Evolutionary conservation across 2,113 vertebrate species (phyloP), one percentile per base, ranked within the genome.

Genomic region (Atlantisia rogersi): DNA sequence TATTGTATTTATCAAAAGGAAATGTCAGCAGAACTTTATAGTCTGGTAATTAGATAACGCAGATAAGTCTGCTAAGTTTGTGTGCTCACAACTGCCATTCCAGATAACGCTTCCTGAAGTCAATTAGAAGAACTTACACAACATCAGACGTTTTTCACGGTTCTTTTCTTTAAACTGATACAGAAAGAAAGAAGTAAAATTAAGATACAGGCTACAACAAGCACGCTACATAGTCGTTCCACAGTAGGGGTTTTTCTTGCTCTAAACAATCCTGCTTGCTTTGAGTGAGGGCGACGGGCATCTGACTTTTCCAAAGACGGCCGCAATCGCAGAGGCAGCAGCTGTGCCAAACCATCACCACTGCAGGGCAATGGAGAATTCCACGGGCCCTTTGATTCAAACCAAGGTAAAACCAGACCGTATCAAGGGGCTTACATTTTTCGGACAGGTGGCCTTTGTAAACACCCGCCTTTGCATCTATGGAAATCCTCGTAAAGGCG

Each of bases 21-120:
- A 97, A 96, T 96, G 97, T 97, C 97, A 97, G 95, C 96, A 97
- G 91, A 97, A 97, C 93, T 97, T 97, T 94, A 97, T 97, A 92
- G 64, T 92, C 85, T 95, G 87, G 93, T 92, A 97, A 96, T 97
- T 97, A 97, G 94, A 97, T 96, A 97, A 97, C n/a, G 0, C 32
- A 96, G 95, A 97, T 97, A 96, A 97, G 95, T 96, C 94, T 93
- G 86, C 94, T 76, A 48, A 91, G 88, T 94, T 94, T 96, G 94
- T 94, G 88, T 93, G 93, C 95, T 97, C 89, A 83, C 89, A 96
- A 95, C 94, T 96, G 91, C 87, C 81, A 85, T 89, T 94, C 91
- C 91, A 92, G 95, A 97, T 95, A 97, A 96, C 94, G 46, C 92
- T 97, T 97, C 96, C 96, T 96, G 94, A 93, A 97, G 92, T 94